phyloP scores from a whole-genome alignment of 2,113 vertebrate genomes.

The Larimichthys polyactis region DNA sequence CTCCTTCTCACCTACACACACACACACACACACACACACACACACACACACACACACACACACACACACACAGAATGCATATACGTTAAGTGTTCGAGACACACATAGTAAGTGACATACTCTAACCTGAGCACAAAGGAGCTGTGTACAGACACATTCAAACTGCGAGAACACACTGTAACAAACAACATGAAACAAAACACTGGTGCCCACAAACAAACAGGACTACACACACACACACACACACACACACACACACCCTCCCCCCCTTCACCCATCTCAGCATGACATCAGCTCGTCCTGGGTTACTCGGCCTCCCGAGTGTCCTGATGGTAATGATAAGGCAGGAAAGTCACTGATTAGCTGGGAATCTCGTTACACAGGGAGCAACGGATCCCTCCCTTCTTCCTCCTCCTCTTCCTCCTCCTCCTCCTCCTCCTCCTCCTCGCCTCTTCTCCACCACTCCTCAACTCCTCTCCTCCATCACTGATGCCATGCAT shows the following conservation, averaged over 20 bases:
- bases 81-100: not conserved
- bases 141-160: conserved; percentile 4
- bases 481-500: conserved; percentile 37
- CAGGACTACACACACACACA: conserved; percentile 18
- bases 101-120: conserved; percentile 7
- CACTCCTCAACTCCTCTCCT: conserved; percentile 28
- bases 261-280: conserved; percentile 70
- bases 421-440: conserved; percentile 28
- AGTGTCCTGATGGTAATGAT: conserved; percentile 85
- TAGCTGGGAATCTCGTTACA: conserved; percentile 87
- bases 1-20: not conserved
- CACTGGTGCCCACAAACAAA: conserved; percentile 20
- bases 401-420: conserved; percentile 55
- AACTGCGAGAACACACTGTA: conserved; percentile 36
- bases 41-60: conserved; percentile 13
- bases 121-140: not conserved
- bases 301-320: conserved; percentile 85
- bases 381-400: conserved; percentile 80
- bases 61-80: not conserved
- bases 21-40: not conserved
- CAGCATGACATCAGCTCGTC: conserved; percentile 86
- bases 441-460: conserved; percentile 19
- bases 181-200: conserved; percentile 38
- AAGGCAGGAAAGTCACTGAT: conserved; percentile 87
- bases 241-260: conserved; percentile 12